Conservation (phyloP, 1,140 invertebrate genomes). For the Trichogramma pretiosum region DNA sequence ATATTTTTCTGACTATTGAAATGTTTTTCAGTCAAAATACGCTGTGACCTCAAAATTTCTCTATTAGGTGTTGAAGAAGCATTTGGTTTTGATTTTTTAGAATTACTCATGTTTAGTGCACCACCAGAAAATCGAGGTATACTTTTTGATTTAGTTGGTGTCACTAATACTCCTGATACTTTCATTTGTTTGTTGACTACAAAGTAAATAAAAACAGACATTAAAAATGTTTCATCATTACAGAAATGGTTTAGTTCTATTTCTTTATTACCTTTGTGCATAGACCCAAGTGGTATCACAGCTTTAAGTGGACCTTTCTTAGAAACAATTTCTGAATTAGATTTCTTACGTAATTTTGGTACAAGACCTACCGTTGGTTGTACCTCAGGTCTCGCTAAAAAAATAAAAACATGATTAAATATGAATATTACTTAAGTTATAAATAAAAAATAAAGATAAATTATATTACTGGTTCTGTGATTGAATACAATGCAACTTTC, state of each 20-base stretch:
- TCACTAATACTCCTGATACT: background rate
- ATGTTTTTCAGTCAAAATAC: constrained; percentile 1
- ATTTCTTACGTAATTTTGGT: constrained; percentile 34
- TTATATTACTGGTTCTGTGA: too few relatives aligned
- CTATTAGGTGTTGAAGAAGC: constrained; percentile 35
- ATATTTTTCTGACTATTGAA: background rate
- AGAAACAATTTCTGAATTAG: constrained; percentile 15
- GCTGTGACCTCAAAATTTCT: background rate
- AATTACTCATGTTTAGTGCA: constrained; percentile 26
- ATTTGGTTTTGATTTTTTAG: constrained; percentile 26
- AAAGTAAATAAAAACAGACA: background rate
- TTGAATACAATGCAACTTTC: too few relatives aligned
- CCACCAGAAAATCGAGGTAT: constrained; percentile 17
- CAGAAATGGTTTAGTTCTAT: background rate
- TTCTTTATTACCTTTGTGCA: constrained; percentile 30
- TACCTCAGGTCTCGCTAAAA: constrained; percentile 7
- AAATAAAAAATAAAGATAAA: constrained; percentile 2
- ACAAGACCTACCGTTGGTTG: constrained; percentile 17
- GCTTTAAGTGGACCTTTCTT: constrained; percentile 41
- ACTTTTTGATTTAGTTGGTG: background rate
- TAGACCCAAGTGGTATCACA: constrained; percentile 33
- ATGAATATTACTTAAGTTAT: background rate
- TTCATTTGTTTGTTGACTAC: background rate
- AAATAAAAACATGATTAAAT: constrained; percentile 4
- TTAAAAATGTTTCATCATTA: too few relatives aligned